Conservation (phyloP, 2,888 invertebrate genomes). For the Tillus elongatus region DNA sequence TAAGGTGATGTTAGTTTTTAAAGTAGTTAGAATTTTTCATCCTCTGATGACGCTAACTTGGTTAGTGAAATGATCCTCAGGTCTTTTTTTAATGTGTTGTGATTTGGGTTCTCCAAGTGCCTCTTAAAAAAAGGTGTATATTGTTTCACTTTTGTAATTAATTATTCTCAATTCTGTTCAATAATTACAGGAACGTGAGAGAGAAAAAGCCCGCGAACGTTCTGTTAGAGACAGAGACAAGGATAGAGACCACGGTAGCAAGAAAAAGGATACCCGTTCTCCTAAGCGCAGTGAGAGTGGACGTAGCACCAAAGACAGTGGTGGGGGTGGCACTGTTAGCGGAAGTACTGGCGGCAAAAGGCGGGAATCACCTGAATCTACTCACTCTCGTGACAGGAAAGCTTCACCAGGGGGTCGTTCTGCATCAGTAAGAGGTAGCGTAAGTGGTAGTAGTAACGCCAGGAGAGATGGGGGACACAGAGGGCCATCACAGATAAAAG, state of each 20-base stretch:
- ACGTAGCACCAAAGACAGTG: constrained; percentile 28
- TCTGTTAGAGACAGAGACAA: constrained; percentile 41
- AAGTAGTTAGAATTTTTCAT: too few species aligned
- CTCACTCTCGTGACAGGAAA: constrained; percentile 37
- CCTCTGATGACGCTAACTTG: too few species aligned
- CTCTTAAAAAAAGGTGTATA: too few species aligned
- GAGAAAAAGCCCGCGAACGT: constrained; percentile 40
- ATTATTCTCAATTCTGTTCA: too few species aligned
- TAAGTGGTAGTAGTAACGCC: constrained; percentile 25
- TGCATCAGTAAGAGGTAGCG: too few species aligned
- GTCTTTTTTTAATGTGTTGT: too few species aligned
- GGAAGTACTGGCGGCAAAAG: too few species aligned
- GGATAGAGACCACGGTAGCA: constrained; percentile 43
- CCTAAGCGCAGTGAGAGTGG: constrained; percentile 36
- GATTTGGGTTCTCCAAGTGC: too few species aligned
- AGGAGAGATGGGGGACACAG: constrained; percentile 33
- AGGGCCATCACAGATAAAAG: constrained; percentile 41
- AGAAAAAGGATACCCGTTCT: constrained; percentile 33
- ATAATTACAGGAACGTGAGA: constrained; percentile 29
- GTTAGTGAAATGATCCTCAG: too few species aligned
- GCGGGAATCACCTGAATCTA: constrained; percentile 40
- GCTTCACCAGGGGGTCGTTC: constrained; percentile 31
- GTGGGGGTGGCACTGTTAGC: too few species aligned
- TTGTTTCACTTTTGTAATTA: too few species aligned
- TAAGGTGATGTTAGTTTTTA: too few species aligned